These are phyloP conservation scores for Bergia puertoricense DNA, from an alignment of 92 coral and sea anemone species.

Conservation along the genomic window DNA sequence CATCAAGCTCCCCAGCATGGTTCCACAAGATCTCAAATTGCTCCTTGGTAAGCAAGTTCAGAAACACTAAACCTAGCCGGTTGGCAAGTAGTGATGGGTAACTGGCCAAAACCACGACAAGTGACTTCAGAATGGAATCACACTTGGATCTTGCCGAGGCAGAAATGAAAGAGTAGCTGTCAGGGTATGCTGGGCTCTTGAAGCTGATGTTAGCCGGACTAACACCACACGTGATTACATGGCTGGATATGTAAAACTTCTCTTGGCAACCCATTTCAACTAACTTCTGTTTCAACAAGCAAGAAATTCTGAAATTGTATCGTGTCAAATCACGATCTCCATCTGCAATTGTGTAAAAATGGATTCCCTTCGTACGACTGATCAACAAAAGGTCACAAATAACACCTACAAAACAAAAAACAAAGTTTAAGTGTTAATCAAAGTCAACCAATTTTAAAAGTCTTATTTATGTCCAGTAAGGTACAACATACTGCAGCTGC, in stretches of 20 bases:
- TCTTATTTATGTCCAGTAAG: too few relatives aligned
- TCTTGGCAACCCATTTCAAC: slow-evolving; percentile 10
- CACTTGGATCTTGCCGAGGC: not conserved
- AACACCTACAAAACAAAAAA: not conserved
- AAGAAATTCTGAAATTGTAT: slow-evolving; percentile 9
- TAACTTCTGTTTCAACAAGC: not conserved
- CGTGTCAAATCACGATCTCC: not conserved
- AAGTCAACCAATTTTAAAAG: too few relatives aligned
- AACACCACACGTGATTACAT: not conserved
- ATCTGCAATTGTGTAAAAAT: slow-evolving; percentile 24
- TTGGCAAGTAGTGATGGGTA: slow-evolving; percentile 36
- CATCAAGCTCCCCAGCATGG: not conserved
- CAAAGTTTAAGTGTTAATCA: not conserved
- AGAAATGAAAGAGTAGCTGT: not conserved
- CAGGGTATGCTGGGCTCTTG: not conserved
- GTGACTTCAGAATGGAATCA: slow-evolving; percentile 4
- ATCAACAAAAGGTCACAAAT: slow-evolving; percentile 41
- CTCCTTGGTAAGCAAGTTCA: slow-evolving; percentile 38
- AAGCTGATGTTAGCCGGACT: not conserved
- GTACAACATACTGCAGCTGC: too few relatives aligned
- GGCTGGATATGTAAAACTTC: slow-evolving; percentile 11
- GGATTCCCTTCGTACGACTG: slow-evolving; percentile 16
- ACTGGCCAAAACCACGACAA: slow-evolving; percentile 30
- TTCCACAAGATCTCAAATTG: slow-evolving; percentile 36
- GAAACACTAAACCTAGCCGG: slow-evolving; percentile 6